Evolutionary conservation across 53 echinoderm and acorn worm genomes (phyloP), one percentile per base, ranked within the genome.

Genomic region (Zoroaster sp.): DNA sequence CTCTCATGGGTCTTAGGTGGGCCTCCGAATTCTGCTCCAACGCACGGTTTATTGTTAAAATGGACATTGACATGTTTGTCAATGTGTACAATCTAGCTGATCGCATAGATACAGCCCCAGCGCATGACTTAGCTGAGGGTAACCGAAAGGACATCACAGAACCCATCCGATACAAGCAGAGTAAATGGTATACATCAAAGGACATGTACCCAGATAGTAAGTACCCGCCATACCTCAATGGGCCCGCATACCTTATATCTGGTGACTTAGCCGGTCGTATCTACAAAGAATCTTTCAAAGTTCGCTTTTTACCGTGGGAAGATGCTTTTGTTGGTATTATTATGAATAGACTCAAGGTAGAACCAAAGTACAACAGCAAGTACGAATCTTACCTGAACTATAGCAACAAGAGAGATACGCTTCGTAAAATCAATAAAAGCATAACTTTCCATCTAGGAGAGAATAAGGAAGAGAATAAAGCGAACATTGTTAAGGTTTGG

Each of bases 1-100:
- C 95, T 15, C 68, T 94, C 35, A 92, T 94, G 92, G 95, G 95
- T 28, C 46, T 94, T 28, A 90, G 87, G 71, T 94, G 95, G 95
- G 73, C 45, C 41, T 87, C 92, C 23, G 37, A 87, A 1, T 88
- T 68, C 88, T 94, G 95, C 76, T 75, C 90, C 11, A 90, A 88
- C 81, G 92, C 90, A 23, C 14, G 28, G 12, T 94, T 77, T 72
- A 71, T 83, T n/a, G 70, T 94, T 71, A 94, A 94, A 41, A 92
- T 90, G 67, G 95, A 94, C 85, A 93, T 93, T 35, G 95, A 94
- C 41, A 86, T 93, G 54, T 90, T 94, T 51, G 74, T 94, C 23
- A 94, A 94, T 17, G 41, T 87, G 37, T 88, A 81, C 35, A 67
- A 70, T n/a, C 76, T 94, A 32, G 78, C 90, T 13, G 66, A 87